Base-by-base conservation (phyloP, 2,888 invertebrate genomes). In the Antheraea assamensis region DNA sequence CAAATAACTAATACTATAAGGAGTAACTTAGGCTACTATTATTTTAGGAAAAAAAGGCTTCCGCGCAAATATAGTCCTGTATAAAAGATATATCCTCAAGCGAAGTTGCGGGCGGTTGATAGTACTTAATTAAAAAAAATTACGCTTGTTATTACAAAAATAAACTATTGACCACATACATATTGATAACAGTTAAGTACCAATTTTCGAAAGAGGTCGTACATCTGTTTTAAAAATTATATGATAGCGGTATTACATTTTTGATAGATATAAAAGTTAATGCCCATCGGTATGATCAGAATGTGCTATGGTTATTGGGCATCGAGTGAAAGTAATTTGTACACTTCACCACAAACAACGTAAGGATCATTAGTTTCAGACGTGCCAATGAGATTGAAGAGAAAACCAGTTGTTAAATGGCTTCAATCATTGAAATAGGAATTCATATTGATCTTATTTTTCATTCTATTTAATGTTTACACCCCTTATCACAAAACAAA, bases 351-450 rank as follows among this genome's bases (percentile, higher is more conserved):
- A 73, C 55, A 73, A 73, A 70, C 52, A 47, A n/a, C 35, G 35
- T 68, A 35, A 68, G 35, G 68, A 68, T 10, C 68, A 68, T 68
- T 68, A 68, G 68, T 68, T 68, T 68, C 68, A 31, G 68, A 68
- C 68, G 68, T 68, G 68, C 35, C 35, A 68, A 68, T n/a, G 35
- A 35, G 68, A 68, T 35, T 68, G 68, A 35, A 68, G 68, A 35
- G 68, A 68, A 68, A 68, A 68, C 68, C 35, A 35, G n/a, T 68
- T 68, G 35, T 31, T 68, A 68, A 64, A 35, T 66, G 49, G 55
- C 71, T 64, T 61, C 52, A 71, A 47, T 75, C 35, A 68, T 68
- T 52, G 73, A 66, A 52, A 74, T 70, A 27, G 15, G 75, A 77
- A 70, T 74, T 49, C n/a, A 21, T 35, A 35, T 68, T 68, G 35